Evolutionary conservation across 2,113 vertebrate genomes (phyloP).

Genomic region (Lophura nycthemera): DNA sequence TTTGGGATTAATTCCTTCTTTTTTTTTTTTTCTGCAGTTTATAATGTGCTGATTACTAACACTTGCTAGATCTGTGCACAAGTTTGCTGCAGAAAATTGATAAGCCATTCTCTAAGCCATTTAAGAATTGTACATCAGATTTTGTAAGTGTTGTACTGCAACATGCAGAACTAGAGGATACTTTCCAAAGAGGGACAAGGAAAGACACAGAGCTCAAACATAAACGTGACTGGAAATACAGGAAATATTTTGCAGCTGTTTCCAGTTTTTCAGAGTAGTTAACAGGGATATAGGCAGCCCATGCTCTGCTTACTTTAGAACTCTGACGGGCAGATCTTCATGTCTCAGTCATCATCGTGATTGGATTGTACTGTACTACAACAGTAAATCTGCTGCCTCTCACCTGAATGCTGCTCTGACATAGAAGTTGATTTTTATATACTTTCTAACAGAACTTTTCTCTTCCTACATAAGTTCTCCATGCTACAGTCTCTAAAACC

Average conservation of each 20-base stretch:
- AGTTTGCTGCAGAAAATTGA: not conserved
- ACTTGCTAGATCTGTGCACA: not conserved
- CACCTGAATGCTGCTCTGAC: not conserved
- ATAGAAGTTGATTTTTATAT: not conserved
- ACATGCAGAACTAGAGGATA: not conserved
- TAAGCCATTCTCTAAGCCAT: not conserved
- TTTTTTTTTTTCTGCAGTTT: not conserved
- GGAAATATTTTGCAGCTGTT: not conserved
- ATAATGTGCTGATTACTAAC: not conserved
- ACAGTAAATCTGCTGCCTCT: not conserved
- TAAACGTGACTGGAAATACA: not conserved
- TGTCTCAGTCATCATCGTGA: not conserved
- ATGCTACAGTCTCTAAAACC: not conserved
- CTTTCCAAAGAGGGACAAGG: not conserved
- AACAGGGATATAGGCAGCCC: not conserved
- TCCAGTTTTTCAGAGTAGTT: not conserved
- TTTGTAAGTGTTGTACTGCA: not conserved
- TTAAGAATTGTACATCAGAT: not conserved
- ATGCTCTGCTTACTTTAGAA: not conserved
- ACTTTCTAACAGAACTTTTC: not conserved
- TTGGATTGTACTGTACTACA: not conserved
- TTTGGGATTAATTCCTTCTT: not conserved
- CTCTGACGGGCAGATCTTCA: not conserved
- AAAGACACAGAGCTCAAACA: not conserved
- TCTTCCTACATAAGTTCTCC: not conserved